Percentiles rank a stretch among this genome's conserved stretches.
Evolutionary conservation across 1,140 invertebrate genomes (phyloP).

Genomic region (Steinernema khuongi): DNA sequence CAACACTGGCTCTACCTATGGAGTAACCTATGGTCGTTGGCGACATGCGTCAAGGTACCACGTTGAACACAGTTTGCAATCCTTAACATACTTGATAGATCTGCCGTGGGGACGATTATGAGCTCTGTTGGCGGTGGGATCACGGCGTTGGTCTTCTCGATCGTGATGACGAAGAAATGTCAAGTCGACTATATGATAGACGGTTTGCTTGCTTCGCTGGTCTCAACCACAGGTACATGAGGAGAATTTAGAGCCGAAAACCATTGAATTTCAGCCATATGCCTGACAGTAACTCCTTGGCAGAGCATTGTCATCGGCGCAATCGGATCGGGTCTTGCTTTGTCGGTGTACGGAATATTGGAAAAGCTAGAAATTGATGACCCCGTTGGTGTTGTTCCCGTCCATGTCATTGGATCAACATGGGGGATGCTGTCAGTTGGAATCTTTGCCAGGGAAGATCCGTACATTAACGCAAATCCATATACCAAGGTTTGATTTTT

Average conservation of each 20-base stretch:
- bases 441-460: slow-evolving; percentile 56
- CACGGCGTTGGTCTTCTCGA: slow-evolving; percentile 69
- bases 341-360: slow-evolving; percentile 51
- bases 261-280: slow-evolving; percentile 47
- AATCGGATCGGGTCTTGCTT: slow-evolving; percentile 54
- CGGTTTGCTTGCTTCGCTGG: slow-evolving; percentile 56
- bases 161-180: slow-evolving; percentile 46
- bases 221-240: slow-evolving; percentile 50
- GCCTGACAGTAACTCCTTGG: slow-evolving; percentile 51
- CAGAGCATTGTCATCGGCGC: slow-evolving; percentile 57
- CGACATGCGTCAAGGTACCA: slow-evolving; percentile 72
- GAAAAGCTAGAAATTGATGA: slow-evolving; percentile 59
- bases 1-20: slow-evolving; percentile 72
- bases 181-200: slow-evolving; percentile 58
- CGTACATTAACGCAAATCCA: slow-evolving; percentile 10
- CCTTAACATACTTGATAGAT: slow-evolving; percentile 57
- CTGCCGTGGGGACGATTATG: slow-evolving; percentile 81
- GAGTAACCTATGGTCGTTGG: slow-evolving; percentile 72
- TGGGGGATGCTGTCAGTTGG: slow-evolving; percentile 60
- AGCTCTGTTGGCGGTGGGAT: slow-evolving; percentile 79
- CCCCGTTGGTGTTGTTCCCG: slow-evolving; percentile 60
- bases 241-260: not conserved
- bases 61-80: slow-evolving; percentile 14
- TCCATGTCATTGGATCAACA: slow-evolving; percentile 58
- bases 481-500: slow-evolving; percentile 21